Conservation (phyloP, 2,888 invertebrate genomes). For the Synergus gifuensis region DNA sequence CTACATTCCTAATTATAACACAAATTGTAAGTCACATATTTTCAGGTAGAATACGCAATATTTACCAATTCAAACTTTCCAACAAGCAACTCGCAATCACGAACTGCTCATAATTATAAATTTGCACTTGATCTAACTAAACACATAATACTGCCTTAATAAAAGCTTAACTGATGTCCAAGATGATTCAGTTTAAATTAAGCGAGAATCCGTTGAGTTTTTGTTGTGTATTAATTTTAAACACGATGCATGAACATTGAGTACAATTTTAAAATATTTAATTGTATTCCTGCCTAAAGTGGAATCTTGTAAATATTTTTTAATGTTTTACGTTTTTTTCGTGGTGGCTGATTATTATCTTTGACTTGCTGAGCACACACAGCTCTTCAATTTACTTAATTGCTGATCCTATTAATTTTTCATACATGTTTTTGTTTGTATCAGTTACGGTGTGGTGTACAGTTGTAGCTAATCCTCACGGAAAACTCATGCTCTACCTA, state of each 20-base stretch:
- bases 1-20: constrained; percentile 21
- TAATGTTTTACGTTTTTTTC: constrained; percentile 59
- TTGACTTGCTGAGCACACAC: constrained; percentile 45
- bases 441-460: constrained; percentile 52
- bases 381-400: constrained; percentile 33
- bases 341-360: constrained; percentile 71
- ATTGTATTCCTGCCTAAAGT: constrained; percentile 2
- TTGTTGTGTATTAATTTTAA: constrained; percentile 9
- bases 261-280: constrained; percentile 8
- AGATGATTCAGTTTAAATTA: constrained; percentile 20
- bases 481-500: constrained; percentile 34
- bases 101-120: neutral
- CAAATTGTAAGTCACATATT: constrained; percentile 17
- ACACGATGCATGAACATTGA: constrained; percentile 31
- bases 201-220: constrained; percentile 19
- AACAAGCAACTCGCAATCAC: constrained; percentile 18
- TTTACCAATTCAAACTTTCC: constrained; percentile 1
- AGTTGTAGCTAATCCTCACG: constrained; percentile 50
- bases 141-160: constrained; percentile 5
- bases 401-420: constrained; percentile 33
- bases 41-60: constrained; percentile 27
- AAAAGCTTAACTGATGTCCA: neutral
- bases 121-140: constrained; percentile 33
- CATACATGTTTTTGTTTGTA: constrained; percentile 50
- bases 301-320: constrained; percentile 45